A percentile compares a stretch with the other conserved stretches of the same genome.
Evolutionary conservation across 2,888 invertebrate species (phyloP).

Genomic region (Hymenopus coronatus): DNA sequence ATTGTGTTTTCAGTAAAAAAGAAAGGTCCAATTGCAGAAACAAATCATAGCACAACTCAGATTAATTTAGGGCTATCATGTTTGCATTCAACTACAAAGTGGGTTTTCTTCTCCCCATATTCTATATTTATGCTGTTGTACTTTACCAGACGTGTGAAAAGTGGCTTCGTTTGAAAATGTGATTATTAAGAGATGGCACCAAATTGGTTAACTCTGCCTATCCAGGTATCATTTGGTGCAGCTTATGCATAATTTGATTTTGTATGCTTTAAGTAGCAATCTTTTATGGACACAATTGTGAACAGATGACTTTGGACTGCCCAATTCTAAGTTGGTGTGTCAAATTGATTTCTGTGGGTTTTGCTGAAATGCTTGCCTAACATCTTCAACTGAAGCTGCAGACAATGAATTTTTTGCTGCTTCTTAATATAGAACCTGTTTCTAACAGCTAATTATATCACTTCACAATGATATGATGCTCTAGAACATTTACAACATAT

Average conservation of each 20-base stretch:
- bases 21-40: background rate
- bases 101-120: background rate
- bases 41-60: too few relatives aligned
- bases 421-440: background rate
- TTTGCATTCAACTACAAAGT: background rate
- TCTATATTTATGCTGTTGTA: background rate
- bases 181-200: background rate
- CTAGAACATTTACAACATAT: background rate
- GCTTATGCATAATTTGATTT: background rate
- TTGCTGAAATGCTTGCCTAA: background rate
- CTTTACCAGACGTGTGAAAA: background rate
- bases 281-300: background rate
- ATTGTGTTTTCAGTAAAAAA: background rate
- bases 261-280: background rate
- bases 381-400: background rate
- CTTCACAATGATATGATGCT: background rate
- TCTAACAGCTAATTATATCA: background rate
- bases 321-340: background rate
- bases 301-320: background rate
- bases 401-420: background rate
- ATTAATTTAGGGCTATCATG: background rate
- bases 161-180: background rate
- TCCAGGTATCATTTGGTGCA: background rate
- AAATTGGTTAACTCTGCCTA: background rate
- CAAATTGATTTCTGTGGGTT: background rate